Evolutionary conservation across 2,113 vertebrate species (phyloP).

Genomic region (Onychostoma macrolepis): DNA sequence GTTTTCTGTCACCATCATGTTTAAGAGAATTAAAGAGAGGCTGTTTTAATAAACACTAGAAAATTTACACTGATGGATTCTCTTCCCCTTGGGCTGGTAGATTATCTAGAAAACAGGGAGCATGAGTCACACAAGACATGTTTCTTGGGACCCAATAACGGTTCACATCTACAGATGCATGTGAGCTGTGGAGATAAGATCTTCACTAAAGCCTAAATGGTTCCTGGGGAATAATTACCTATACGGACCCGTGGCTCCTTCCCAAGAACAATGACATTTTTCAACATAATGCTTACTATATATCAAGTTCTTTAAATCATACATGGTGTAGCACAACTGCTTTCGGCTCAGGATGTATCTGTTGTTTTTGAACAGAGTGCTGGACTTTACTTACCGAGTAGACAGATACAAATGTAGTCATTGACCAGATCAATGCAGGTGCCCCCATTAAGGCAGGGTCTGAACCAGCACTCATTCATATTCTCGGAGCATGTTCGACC

Average conservation of each 20-base stretch:
- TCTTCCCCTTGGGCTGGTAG: constrained; percentile 39
- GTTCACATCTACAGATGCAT: constrained; percentile 31
- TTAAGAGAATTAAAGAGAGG: constrained; percentile 58
- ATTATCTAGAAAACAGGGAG: constrained; percentile 53
- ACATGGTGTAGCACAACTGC: background rate
- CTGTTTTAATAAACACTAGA: constrained; percentile 50
- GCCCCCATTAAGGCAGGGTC: constrained; percentile 77
- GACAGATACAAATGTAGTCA: constrained; percentile 78
- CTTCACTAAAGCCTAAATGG: constrained; percentile 14
- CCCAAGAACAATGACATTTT: constrained; percentile 1
- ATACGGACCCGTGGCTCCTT: background rate
- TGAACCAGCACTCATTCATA: constrained; percentile 72
- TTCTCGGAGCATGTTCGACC: constrained; percentile 71
- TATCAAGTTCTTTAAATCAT: constrained; percentile 1
- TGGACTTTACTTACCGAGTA: constrained; percentile 70
- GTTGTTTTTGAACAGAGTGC: constrained; percentile 22
- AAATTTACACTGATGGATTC: constrained; percentile 69
- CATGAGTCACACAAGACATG: constrained; percentile 51
- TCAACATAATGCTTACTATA: background rate
- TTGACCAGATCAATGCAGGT: constrained; percentile 74
- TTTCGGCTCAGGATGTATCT: constrained; percentile 39
- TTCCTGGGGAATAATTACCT: constrained; percentile 6
- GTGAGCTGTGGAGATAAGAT: constrained; percentile 14
- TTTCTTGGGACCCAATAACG: constrained; percentile 41
- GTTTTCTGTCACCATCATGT: constrained; percentile 69